A percentile compares a stretch with the other conserved stretches of the same genome.
phyloP scores from a whole-genome alignment of 2,888 invertebrate genomes.

The Scaptomyza flava region DNA sequence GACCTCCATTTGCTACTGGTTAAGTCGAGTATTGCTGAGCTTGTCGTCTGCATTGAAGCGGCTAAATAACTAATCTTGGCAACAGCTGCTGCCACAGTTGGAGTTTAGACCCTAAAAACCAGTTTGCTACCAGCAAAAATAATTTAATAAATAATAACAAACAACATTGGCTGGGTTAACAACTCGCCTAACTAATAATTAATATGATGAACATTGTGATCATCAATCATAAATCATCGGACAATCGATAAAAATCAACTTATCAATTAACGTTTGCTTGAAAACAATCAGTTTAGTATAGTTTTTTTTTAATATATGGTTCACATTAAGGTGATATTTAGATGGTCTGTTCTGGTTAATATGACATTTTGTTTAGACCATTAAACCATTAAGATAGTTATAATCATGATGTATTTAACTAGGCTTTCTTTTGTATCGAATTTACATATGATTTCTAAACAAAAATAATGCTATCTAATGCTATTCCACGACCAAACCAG shows the following conservation, averaged over 20 bases:
- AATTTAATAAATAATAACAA: not conserved
- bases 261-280: conserved; percentile 27
- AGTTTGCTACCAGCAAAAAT: conserved; percentile 22
- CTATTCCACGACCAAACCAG: too few relatives aligned
- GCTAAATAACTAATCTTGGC: conserved; percentile 41
- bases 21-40: conserved; percentile 24
- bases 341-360: conserved; percentile 35
- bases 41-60: conserved; percentile 38
- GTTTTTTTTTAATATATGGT: not conserved
- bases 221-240: conserved; percentile 49
- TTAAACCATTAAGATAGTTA: too few relatives aligned
- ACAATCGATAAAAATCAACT: conserved; percentile 37
- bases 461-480: too few relatives aligned
- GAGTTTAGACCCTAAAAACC: conserved; percentile 56
- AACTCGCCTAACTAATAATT: conserved; percentile 34
- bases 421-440: too few relatives aligned
- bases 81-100: conserved; percentile 37
- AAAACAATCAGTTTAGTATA: too few relatives aligned
- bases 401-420: too few relatives aligned
- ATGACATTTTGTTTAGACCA: conserved; percentile 22
- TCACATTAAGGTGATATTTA: conserved; percentile 11
- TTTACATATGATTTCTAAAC: too few relatives aligned
- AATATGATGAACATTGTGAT: conserved; percentile 37
- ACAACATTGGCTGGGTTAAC: conserved; percentile 26
- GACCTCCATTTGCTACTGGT: conserved; percentile 31